Conservation (phyloP, 2,113 vertebrate genomes). For the Rynchops niger region DNA sequence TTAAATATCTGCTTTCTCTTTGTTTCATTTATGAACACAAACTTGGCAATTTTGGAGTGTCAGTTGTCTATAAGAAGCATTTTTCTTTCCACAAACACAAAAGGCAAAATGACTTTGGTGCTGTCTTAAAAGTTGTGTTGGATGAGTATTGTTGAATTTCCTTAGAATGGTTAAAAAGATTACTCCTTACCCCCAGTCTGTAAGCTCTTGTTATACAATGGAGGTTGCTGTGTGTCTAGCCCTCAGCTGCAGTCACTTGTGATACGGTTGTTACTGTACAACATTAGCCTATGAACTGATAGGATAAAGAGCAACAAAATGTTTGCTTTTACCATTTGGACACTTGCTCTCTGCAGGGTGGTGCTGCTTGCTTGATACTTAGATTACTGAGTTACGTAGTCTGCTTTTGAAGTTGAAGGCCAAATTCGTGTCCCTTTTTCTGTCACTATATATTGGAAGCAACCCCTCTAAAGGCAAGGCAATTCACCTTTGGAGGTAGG, state of each 20-base stretch:
- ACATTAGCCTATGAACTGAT: not conserved
- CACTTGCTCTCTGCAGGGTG: not conserved
- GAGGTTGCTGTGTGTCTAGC: not conserved
- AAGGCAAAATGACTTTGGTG: not conserved
- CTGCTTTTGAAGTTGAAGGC: not conserved
- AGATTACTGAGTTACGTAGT: not conserved
- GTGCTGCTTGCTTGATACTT: not conserved
- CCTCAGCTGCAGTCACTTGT: not conserved
- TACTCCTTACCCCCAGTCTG: not conserved
- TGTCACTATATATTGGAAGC: not conserved
- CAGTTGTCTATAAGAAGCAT: not conserved
- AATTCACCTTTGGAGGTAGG: not conserved
- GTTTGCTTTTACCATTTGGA: not conserved
- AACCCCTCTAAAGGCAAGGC: not conserved
- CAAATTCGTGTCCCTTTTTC: not conserved
- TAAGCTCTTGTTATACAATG: not conserved
- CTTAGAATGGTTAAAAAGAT: not conserved
- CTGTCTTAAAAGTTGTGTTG: not conserved
- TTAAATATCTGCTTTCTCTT: not conserved
- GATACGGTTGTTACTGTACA: not conserved
- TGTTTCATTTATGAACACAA: not conserved
- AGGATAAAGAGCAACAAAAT: not conserved
- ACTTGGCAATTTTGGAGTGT: not conserved
- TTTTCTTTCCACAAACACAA: not conserved
- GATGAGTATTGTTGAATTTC: not conserved